Evolutionary conservation across 2,888 invertebrate species (phyloP), one percentile per base, ranked within the genome.

Genomic region (Tryphoninae sp.): DNA sequence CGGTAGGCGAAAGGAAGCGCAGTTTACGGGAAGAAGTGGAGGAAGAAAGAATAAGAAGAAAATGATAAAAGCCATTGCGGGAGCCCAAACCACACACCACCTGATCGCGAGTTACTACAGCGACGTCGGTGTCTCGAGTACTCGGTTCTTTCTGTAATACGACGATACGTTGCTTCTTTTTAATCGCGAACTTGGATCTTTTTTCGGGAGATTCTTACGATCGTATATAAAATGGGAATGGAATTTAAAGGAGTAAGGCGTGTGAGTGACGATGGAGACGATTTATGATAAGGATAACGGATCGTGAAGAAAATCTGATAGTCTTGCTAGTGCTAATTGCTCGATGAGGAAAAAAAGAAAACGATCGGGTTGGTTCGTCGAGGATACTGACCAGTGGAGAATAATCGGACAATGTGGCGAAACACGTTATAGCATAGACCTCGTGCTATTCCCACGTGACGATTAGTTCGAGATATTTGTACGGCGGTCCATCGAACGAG

Each of bases 41-140:
- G 42, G 67, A 75, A 82, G 68, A 80, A 76, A 72, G 72, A 69
- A 58, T 53, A 74, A 82, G 67, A 80, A 77, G 82, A 78, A 72
- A 49, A 83, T 62, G 72, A 79, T 78, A 62, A 72, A 77, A 75
- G 71, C 58, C 53, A 40, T 61, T 49, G 49, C 22, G 80, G 85
- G 86, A 87, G 86, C 86, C 42, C 74, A 87, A 85, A 86, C 33
- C 33, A 33, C 84, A 26, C 74, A 72, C 91, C 90, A 91, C 91
- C 91, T 91, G 91, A 91, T 91, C 90, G 89, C 90, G 85, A 90
- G 89, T 90, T 90, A 89, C 89, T 86, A 88, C 88, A 67, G 42
- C 33, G 53, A 19, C 55, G 8, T 55, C 49, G 62, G 23, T 68
- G 62, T 76, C 62, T 79, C 82, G 58, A 76, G 72, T 61, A 23